phyloP scores from a whole-genome alignment of 2,888 invertebrate genomes.

The Empis livida region DNA sequence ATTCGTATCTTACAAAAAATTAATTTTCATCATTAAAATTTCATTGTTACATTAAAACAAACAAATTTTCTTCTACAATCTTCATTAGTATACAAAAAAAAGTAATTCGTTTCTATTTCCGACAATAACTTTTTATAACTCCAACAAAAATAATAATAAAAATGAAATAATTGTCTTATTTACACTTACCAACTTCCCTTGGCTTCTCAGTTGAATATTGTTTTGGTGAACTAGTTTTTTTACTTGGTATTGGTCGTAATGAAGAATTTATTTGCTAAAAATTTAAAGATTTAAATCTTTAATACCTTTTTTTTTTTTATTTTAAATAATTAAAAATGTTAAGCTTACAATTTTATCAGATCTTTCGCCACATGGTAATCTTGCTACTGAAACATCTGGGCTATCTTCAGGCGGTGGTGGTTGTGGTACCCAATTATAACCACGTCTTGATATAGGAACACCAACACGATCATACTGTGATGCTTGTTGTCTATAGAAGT shows the following conservation, averaged over 20 bases:
- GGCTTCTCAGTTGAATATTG: conserved; percentile 33
- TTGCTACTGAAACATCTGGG: conserved; percentile 69
- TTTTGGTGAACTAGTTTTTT: conserved; percentile 54
- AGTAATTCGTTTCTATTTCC: too few relatives aligned
- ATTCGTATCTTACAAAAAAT: too few relatives aligned
- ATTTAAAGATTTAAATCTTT: neutral
- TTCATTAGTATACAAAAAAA: too few relatives aligned
- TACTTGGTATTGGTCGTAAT: conserved; percentile 39
- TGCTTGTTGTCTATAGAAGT: conserved; percentile 69
- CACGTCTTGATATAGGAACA: conserved; percentile 76
- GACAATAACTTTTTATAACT: too few relatives aligned
- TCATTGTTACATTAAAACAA: too few relatives aligned
- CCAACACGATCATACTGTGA: conserved; percentile 83
- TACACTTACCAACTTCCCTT: conserved; percentile 32
- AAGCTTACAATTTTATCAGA: conserved; percentile 61
- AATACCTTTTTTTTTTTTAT: neutral
- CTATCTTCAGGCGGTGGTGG: conserved; percentile 86
- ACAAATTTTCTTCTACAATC: too few relatives aligned
- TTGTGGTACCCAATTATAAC: conserved; percentile 89
- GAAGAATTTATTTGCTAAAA: conserved; percentile 30
- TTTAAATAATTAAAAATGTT: too few relatives aligned
- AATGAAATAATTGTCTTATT: neutral
- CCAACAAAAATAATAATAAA: too few relatives aligned
- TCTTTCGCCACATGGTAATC: conserved; percentile 73
- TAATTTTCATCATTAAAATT: too few relatives aligned